phyloP scores from a whole-genome alignment of 2,888 invertebrate genomes.

The Oxyteleia sp. region DNA sequence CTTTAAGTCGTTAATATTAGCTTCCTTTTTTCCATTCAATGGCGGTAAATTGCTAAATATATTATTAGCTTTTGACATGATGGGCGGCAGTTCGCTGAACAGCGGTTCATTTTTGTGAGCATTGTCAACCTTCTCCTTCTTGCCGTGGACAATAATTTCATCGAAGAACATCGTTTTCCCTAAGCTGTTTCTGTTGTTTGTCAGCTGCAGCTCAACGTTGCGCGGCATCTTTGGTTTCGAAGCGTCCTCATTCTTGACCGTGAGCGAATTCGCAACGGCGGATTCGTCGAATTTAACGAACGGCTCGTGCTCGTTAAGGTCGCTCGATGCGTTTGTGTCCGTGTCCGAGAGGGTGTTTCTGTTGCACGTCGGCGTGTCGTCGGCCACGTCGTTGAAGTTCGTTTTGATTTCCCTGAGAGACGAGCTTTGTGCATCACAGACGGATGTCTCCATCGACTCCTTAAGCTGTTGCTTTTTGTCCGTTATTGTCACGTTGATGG shows the following conservation, averaged over 20 bases:
- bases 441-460: constrained; percentile 41
- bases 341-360: constrained; percentile 76
- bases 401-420: constrained; percentile 78
- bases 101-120: constrained; percentile 80
- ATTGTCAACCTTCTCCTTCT: constrained; percentile 82
- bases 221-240: constrained; percentile 81
- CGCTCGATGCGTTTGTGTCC: constrained; percentile 76
- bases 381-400: constrained; percentile 75
- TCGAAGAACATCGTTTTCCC: constrained; percentile 85
- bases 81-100: constrained; percentile 82
- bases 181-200: constrained; percentile 79
- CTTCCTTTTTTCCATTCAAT: constrained; percentile 84
- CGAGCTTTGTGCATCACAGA: constrained; percentile 61
- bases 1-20: constrained; percentile 85
- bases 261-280: constrained; percentile 75
- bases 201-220: constrained; percentile 76
- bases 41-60: constrained; percentile 85
- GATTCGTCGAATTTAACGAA: constrained; percentile 84
- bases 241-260: constrained; percentile 81
- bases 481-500: constrained; percentile 85
- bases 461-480: constrained; percentile 80
- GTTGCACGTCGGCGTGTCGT: constrained; percentile 75
- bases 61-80: constrained; percentile 82
- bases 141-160: constrained; percentile 85
- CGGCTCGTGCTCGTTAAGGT: constrained; percentile 80